These are phyloP conservation scores for Andrena chrysosceles DNA, from an alignment of 2,888 invertebrate species.

Conservation along the genomic window DNA sequence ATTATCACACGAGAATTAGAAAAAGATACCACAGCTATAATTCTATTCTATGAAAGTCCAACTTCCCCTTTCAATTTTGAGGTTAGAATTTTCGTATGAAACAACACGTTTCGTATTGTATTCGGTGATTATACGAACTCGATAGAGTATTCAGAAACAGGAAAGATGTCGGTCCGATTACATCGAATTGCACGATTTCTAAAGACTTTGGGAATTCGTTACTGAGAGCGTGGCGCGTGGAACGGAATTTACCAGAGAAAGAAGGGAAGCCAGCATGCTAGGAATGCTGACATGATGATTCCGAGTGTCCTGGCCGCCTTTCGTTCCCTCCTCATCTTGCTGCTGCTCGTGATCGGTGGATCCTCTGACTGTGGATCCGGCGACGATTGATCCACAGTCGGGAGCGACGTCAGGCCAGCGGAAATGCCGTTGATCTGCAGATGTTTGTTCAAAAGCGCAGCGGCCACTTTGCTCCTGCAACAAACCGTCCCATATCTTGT, in stretches of 20 bases:
- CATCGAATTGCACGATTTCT: too few relatives aligned
- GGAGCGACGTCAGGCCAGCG: slow-evolving; percentile 87
- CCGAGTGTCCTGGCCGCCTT: slow-evolving; percentile 97
- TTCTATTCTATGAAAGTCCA: too few relatives aligned
- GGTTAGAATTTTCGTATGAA: too few relatives aligned
- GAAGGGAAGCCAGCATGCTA: slow-evolving; percentile 98
- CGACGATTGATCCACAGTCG: slow-evolving; percentile 84
- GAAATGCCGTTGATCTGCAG: slow-evolving; percentile 96
- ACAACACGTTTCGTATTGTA: too few relatives aligned
- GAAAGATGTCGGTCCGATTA: too few relatives aligned
- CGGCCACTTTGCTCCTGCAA: slow-evolving; percentile 94
- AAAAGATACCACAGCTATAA: too few relatives aligned
- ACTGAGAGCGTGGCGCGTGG: too few relatives aligned
- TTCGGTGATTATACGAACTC: too few relatives aligned
- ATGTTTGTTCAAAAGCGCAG: slow-evolving; percentile 94
- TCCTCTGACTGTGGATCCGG: slow-evolving; percentile 82
- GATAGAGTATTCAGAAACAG: too few relatives aligned
- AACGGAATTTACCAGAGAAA: slow-evolving; percentile 91
- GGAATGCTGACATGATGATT: slow-evolving; percentile 98
- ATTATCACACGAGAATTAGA: too few relatives aligned
- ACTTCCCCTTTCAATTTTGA: too few relatives aligned
- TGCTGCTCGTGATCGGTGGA: slow-evolving; percentile 90
- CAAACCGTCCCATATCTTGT: slow-evolving; percentile 44
- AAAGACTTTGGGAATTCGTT: too few relatives aligned
- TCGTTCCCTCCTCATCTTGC: slow-evolving; percentile 94